phyloP scores from a whole-genome alignment of 2,888 invertebrate genomes.

The Iphiclides podalirius region DNA sequence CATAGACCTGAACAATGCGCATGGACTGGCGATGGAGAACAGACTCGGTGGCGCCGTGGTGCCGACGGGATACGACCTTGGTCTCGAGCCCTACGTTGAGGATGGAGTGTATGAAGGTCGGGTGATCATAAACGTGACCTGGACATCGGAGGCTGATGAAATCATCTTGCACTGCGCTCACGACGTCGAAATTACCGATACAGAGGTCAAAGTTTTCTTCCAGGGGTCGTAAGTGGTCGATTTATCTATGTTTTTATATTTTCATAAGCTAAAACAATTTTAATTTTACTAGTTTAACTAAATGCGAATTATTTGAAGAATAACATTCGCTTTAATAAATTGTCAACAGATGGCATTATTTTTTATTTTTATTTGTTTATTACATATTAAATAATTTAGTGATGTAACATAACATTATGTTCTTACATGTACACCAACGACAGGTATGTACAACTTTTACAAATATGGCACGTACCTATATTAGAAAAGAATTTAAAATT shows the following conservation, averaged over 20 bases:
- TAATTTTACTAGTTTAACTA: background rate
- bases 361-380: no score
- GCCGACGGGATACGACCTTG: conserved; percentile 84
- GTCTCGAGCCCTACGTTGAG: conserved; percentile 83
- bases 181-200: conserved; percentile 80
- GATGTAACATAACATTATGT: no score
- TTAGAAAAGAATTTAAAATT: no score
- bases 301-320: no score
- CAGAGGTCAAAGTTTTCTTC: conserved; percentile 59
- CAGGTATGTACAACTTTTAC: no score
- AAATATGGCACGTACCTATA: no score
- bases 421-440: no score
- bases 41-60: conserved; percentile 82
- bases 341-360: no score
- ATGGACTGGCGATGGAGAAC: conserved; percentile 82
- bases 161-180: conserved; percentile 84
- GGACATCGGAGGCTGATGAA: conserved; percentile 81
- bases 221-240: conserved; percentile 46
- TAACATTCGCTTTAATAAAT: no score
- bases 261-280: background rate
- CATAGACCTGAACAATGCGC: conserved; percentile 86
- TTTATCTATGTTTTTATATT: no score
- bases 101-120: conserved; percentile 84
- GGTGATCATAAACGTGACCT: conserved; percentile 84
- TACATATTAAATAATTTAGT: no score